These are phyloP conservation scores for Meriones unguiculatus DNA, from an alignment of 2,113 vertebrate species.

Conservation along the genomic window DNA sequence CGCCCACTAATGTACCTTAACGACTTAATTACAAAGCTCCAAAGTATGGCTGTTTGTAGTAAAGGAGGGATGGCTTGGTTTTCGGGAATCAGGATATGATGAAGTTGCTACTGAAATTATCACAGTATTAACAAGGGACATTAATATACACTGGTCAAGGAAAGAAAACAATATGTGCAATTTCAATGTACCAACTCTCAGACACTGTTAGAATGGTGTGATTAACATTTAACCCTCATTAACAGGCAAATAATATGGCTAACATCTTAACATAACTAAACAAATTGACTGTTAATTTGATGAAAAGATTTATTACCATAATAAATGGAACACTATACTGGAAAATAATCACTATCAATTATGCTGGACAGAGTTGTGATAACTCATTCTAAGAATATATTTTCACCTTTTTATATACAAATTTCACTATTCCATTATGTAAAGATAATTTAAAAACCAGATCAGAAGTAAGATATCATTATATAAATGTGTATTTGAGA, in stretches of 20 bases:
- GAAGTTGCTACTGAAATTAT: slow-evolving; percentile 43
- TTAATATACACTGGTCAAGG: slow-evolving; percentile 38
- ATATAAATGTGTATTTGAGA: slow-evolving; percentile 21
- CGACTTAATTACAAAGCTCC: background rate
- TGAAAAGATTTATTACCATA: slow-evolving; percentile 64
- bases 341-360: slow-evolving; percentile 76
- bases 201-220: background rate
- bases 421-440: slow-evolving; percentile 61
- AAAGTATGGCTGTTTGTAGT: background rate
- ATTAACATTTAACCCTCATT: slow-evolving; percentile 79
- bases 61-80: background rate
- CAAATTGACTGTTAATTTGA: slow-evolving; percentile 75
- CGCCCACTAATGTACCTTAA: background rate
- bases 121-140: slow-evolving; percentile 5
- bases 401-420: slow-evolving; percentile 73
- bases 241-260: slow-evolving; percentile 61
- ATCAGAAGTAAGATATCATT: slow-evolving; percentile 60
- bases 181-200: slow-evolving; percentile 48
- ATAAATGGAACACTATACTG: slow-evolving; percentile 63
- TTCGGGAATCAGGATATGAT: slow-evolving; percentile 17
- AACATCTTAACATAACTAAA: slow-evolving; percentile 69
- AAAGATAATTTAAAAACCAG: slow-evolving; percentile 53
- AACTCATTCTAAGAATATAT: slow-evolving; percentile 64
- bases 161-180: slow-evolving; percentile 53
- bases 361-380: slow-evolving; percentile 56